Base-by-base conservation (phyloP, 1,140 invertebrate genomes). In the Euwallacea similis region DNA sequence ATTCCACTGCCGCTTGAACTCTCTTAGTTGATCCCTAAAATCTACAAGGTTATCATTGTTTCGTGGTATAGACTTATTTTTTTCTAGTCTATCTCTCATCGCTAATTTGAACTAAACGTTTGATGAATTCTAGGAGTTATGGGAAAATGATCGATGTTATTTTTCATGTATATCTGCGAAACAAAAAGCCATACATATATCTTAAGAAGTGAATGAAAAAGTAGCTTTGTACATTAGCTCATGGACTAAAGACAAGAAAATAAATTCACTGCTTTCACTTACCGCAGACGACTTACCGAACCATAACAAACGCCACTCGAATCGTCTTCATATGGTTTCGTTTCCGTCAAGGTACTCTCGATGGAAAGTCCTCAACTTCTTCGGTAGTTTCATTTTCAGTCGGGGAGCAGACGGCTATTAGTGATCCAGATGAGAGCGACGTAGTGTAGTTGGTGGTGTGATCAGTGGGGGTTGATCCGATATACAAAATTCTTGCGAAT, bases 361-460 rank as follows among this genome's bases (percentile, higher is more conserved):
- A 47, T 71, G 69, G 69, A 71, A 71, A 71, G 61, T 71, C 67
- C 58, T 62, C 46, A 43, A 69, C 67, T 69, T 69, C 58, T 69
- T 68, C 58, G 58, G 56, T 43, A 42, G 50, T 66, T 68, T 59
- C 66, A 44, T 50, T 68, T 59, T 46, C 62, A 58, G 42, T 58
- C 9, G 56, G 54, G 33, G 42, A 43, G 21, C 21, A 33, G 21
- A 33, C 21, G 21, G 21, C 21, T 33, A 33, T 33, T 33, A 33
- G 21, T 33, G 21, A 33, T 33, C 21, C 21, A 33, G 21, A 33
- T 33, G 21, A 33, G 21, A 33, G 1, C 13, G 21, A 42, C 46
- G 46, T 13, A 50, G 13, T 50, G 46, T 50, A 13, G 6, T 50
- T 50, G 46, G 9, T 50, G 46, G 9, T 50, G 46, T 50, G 13